Evolutionary conservation across 2,888 invertebrate species (phyloP), one percentile per base, ranked within the genome.

Genomic region (Invenusta paracnida): DNA sequence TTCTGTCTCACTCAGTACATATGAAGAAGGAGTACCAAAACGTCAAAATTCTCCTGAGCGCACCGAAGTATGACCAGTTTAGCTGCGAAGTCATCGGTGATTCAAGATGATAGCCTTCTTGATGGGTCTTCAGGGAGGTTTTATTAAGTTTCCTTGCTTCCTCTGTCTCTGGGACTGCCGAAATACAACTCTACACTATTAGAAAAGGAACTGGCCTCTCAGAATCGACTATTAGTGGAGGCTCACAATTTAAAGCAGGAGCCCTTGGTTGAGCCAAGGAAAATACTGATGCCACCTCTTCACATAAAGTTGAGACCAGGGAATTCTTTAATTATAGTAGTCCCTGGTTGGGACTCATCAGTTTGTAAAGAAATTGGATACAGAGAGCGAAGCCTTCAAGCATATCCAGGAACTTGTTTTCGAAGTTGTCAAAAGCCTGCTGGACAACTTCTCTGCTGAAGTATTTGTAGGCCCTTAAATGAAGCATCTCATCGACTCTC

Each of bases 41-140:
- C n/a, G n/a, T n/a, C n/a, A n/a, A n/a, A n/a, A n/a, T n/a, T 66
- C 66, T 89, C 48, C 85, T 90, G 17, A 31, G 88, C 79, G 83
- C 31, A n/a, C 48, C 89, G 84, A 89, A 89, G 82, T 89, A 89
- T 88, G 73, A 79, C n/a, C 87, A 90, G 85, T 89, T 89, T 83
- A 11, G 67, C 11, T 88, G 88, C 83, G 82, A 88, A 27, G 87
- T 90, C 23, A 89, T 88, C 85, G 88, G 88, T 30, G 90, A 90
- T 87, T 90, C 29, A 90, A 90, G 87, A 89, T 90, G 88, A 86
- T 90, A 67, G 88, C 85, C n/a, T 88, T 88, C 28, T 73, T 88
- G 83, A 83, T 88, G 84, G 87, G 87, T 67, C 85, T 88, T 48
- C 88, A 88, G 86, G 85, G 87, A 13, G 86, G 87, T 13, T 88